Evolutionary conservation across 1,140 invertebrate genomes (phyloP), one percentile per base, ranked within the genome.

Genomic region (Proctacanthus coquilletti): DNA sequence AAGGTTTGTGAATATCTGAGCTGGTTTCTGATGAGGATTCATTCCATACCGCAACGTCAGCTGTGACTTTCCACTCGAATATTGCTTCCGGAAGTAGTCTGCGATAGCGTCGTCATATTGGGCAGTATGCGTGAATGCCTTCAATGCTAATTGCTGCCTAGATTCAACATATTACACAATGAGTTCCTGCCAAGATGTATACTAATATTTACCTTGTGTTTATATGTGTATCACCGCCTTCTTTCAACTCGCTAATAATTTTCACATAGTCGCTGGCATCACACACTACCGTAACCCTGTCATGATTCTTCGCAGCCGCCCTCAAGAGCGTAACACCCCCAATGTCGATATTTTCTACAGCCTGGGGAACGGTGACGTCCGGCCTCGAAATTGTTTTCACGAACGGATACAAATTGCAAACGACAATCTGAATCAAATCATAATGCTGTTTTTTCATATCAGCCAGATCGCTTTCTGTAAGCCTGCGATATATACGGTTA

Each of bases 351-450:
- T 98, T 91, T 64, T 98, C 94, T n/a, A 98, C 78, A 3, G 93
- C 93, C 61, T 95, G 82, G 18, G 74, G 72, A 17, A 92, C 66
- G 1, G 77, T 83, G 0, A 93, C 87, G 50, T 80, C 69, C 1
- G 77, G 68, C 42, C 85, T 81, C 1, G 82, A 75, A 3, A 96
- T 72, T 0, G 89, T 95, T 45, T 89, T 73, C 2, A 83, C 79
- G 66, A 98, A 98, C 9, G 93, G 94, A 65, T 98, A 98, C 14
- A 98, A 67, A 66, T 98, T 98, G 62, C 92, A 97, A 0, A 92
- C 84, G 3, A 92, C 87, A n/a, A 88, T 63, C 47, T 69, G 68
- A 42, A 89, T 77, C 40, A 80, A 69, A 36, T 80, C 69, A 46
- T 73, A 86, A 18, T 78, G 74, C 52, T 84, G 75, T 41, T 74